These are phyloP conservation scores for Argopecten irradians DNA, from an alignment of 1,140 invertebrate species.

Conservation along the genomic window DNA sequence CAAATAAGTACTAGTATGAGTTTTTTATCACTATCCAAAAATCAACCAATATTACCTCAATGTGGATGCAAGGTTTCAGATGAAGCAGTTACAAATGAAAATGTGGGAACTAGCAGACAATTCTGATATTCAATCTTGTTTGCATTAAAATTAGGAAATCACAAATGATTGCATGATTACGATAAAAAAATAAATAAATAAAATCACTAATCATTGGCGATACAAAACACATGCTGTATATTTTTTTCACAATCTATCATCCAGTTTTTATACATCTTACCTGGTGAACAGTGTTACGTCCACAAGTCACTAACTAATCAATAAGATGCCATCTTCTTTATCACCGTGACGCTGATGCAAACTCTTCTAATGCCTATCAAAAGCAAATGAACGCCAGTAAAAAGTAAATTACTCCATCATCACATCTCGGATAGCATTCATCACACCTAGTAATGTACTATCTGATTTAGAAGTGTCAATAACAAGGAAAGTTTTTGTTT, in stretches of 20 bases:
- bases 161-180: too few species aligned
- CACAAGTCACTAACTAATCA: neutral
- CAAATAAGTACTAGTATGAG: too few species aligned
- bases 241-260: neutral
- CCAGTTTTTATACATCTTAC: neutral
- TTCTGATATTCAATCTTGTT: too few species aligned
- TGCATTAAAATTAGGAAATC: too few species aligned
- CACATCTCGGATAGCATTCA: neutral
- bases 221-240: too few species aligned
- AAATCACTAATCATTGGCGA: too few species aligned
- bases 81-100: too few species aligned
- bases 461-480: neutral
- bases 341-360: neutral
- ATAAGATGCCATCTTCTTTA: neutral
- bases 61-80: too few species aligned
- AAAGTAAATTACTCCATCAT: neutral
- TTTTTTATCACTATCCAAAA: too few species aligned
- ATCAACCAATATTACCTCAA: too few species aligned
- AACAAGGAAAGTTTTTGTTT: slow-evolving; percentile 7
- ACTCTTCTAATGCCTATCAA: neutral
- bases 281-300: neutral
- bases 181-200: too few species aligned
- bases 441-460: neutral
- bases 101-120: too few species aligned
- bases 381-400: neutral